These are phyloP conservation scores for Polypterus senegalus DNA, from an alignment of 2,113 vertebrate genomes.

Conservation along the genomic window DNA sequence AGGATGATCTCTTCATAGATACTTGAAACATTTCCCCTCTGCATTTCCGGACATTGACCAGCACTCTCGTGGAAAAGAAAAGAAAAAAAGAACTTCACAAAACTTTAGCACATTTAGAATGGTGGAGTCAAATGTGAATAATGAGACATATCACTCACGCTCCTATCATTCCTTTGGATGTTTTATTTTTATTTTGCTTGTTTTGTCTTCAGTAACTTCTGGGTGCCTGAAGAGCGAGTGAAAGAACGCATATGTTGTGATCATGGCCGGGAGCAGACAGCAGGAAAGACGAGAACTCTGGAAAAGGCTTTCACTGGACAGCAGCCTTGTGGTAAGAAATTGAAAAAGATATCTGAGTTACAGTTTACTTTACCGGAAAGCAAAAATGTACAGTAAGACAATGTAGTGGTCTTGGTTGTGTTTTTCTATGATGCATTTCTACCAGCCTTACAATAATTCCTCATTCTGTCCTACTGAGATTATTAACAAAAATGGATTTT, in stretches of 20 bases:
- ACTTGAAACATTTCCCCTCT: slow-evolving; percentile 12
- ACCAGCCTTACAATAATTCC: too few species aligned
- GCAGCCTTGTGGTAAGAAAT: slow-evolving; percentile 66
- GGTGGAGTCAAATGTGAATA: slow-evolving; percentile 20
- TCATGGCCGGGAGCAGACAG: slow-evolving; percentile 56
- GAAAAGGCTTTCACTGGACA: slow-evolving; percentile 65
- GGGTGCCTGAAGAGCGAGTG: slow-evolving; percentile 35
- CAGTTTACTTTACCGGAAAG: too few species aligned
- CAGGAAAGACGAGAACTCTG: slow-evolving; percentile 56
- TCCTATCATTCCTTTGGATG: background rate
- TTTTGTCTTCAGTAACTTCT: slow-evolving; percentile 21
- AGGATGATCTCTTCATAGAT: slow-evolving; percentile 13
- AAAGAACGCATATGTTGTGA: slow-evolving; percentile 38
- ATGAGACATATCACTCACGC: too few species aligned
- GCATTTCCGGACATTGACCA: slow-evolving; percentile 15
- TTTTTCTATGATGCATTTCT: too few species aligned
- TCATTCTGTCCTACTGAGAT: too few species aligned
- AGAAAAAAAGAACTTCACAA: slow-evolving; percentile 17
- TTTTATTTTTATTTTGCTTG: slow-evolving; percentile 9
- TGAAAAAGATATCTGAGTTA: slow-evolving; percentile 11
- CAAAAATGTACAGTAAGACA: too few species aligned
- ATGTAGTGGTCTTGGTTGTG: too few species aligned
- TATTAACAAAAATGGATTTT: too few species aligned
- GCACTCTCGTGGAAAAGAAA: slow-evolving; percentile 29
- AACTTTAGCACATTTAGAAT: slow-evolving; percentile 3